A percentile compares a stretch with the other conserved stretches of the same genome.
Conservation (phyloP, 2,888 invertebrate species). For the Julus scanicus region DNA sequence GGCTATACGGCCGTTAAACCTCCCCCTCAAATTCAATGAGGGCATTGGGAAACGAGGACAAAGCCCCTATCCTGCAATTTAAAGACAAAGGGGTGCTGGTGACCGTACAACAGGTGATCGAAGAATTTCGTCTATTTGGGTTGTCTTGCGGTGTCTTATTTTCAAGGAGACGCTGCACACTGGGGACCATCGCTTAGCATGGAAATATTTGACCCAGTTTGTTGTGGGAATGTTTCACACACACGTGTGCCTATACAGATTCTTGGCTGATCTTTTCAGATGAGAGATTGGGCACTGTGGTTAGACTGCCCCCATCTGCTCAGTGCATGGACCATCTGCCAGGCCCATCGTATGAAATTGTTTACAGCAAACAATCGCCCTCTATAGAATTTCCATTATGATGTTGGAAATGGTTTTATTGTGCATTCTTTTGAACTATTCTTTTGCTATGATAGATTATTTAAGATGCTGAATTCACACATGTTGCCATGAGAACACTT, state of each 20-base stretch:
- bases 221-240: neutral
- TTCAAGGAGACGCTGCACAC: neutral
- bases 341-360: neutral
- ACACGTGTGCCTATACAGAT: neutral
- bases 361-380: neutral
- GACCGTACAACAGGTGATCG: neutral
- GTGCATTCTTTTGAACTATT: too few species aligned
- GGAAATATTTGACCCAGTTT: neutral
- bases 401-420: too few species aligned
- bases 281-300: neutral
- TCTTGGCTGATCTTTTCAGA: neutral
- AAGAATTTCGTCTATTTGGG: conserved; percentile 16
- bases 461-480: neutral
- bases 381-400: neutral
- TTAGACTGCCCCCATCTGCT: neutral
- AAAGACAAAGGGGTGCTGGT: conserved; percentile 12
- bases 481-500: neutral
- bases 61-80: conserved; percentile 36
- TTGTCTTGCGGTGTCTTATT: neutral
- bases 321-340: neutral
- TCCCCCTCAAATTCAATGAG: conserved; percentile 14
- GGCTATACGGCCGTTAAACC: conserved; percentile 27
- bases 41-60: conserved; percentile 28
- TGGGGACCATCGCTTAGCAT: neutral
- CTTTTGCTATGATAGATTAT: too few species aligned